These are phyloP conservation scores for Cephus pulcher DNA, from an alignment of 2,888 invertebrate species.

Conservation along the genomic window DNA sequence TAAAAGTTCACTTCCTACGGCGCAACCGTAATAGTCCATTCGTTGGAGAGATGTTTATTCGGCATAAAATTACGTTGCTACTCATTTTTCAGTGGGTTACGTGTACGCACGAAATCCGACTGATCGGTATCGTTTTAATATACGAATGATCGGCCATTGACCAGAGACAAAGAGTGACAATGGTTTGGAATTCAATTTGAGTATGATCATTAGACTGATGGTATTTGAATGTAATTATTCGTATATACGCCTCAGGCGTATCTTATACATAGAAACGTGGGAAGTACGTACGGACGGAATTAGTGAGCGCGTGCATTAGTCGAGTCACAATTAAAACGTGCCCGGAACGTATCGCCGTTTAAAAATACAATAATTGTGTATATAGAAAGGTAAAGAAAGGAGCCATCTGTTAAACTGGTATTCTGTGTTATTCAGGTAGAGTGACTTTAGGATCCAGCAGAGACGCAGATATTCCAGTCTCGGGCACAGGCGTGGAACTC, in stretches of 20 bases:
- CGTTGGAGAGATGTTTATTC: too few species aligned
- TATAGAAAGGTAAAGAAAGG: background rate
- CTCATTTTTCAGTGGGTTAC: too few species aligned
- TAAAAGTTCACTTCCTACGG: background rate
- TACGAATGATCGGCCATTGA: background rate
- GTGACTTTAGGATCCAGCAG: conserved; percentile 84
- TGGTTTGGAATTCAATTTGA: background rate
- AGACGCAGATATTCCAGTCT: conserved; percentile 85
- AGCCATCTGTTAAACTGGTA: background rate
- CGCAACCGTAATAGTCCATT: background rate
- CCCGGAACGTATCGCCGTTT: background rate
- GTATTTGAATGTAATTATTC: background rate
- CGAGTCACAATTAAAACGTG: background rate
- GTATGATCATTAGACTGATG: background rate
- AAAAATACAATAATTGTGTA: background rate
- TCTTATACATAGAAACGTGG: background rate
- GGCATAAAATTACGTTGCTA: too few species aligned
- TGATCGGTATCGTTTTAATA: background rate
- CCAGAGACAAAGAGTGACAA: background rate
- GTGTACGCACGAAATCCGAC: background rate
- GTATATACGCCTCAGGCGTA: too few species aligned
- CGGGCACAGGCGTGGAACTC: conserved; percentile 87
- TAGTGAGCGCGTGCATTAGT: background rate
- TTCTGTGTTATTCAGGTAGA: conserved; percentile 74
- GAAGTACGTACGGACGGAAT: background rate